Conservation (phyloP, 2,888 invertebrate species). For the Drosophila longiperda region DNA sequence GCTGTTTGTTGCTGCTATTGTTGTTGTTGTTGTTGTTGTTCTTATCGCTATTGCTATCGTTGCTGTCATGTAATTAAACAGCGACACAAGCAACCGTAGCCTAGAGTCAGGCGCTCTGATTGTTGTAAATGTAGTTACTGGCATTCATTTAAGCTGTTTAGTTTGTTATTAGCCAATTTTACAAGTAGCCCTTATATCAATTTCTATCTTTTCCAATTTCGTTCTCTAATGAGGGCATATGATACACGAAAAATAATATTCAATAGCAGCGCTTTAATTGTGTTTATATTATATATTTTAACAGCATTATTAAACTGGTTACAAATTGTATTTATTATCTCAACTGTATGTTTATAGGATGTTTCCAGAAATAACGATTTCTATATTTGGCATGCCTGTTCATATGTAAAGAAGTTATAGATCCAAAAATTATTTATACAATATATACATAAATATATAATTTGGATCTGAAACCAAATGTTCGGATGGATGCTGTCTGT, state of each 20-base stretch:
- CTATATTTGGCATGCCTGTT: background rate
- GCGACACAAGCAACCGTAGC: slow-evolving; percentile 49
- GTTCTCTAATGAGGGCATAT: background rate
- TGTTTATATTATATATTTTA: background rate
- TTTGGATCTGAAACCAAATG: background rate
- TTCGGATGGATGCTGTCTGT: no score
- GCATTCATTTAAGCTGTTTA: slow-evolving; percentile 22
- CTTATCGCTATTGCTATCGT: slow-evolving; percentile 43
- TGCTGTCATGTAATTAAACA: slow-evolving; percentile 72
- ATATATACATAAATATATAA: background rate
- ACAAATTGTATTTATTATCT: background rate
- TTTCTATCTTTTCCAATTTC: background rate
- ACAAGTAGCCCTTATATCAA: background rate
- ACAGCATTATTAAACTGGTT: background rate
- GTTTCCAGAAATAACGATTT: background rate
- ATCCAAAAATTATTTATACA: background rate
- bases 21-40: slow-evolving; percentile 30
- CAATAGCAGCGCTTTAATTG: background rate
- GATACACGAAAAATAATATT: background rate
- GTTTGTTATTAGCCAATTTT: slow-evolving; percentile 12
- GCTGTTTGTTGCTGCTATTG: slow-evolving; percentile 20
- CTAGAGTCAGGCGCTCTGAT: slow-evolving; percentile 41
- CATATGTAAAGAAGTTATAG: background rate
- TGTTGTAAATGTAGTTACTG: slow-evolving; percentile 44
- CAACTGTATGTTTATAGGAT: background rate